These are phyloP conservation scores for Oreohelix idahoensis DNA, from an alignment of 1,140 invertebrate species.

Conservation along the genomic window DNA sequence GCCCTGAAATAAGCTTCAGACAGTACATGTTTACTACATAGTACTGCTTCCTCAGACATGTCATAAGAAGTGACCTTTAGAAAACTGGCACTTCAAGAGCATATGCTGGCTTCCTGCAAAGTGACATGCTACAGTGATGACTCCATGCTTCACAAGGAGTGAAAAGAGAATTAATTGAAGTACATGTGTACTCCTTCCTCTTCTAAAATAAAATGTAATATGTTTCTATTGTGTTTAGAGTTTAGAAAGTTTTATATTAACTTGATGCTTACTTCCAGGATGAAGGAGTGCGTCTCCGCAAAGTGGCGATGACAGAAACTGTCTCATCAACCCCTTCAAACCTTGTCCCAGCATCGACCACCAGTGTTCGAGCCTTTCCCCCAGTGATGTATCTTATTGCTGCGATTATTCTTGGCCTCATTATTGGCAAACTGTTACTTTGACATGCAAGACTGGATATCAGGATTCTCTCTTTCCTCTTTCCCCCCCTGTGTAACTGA, in stretches of 20 bases:
- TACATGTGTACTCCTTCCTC: no score
- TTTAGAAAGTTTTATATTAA: neutral
- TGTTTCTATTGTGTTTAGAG: no score
- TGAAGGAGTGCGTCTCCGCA: conserved; percentile 75
- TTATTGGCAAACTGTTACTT: conserved; percentile 75
- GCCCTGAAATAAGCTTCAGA: no score
- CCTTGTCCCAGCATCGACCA: conserved; percentile 52
- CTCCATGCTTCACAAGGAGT: no score
- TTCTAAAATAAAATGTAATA: no score
- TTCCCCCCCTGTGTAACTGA: neutral
- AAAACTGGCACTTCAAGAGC: no score
- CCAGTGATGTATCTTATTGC: conserved; percentile 72
- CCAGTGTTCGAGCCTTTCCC: conserved; percentile 55
- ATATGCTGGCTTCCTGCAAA: no score
- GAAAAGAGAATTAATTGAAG: no score
- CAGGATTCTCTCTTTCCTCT: conserved; percentile 8
- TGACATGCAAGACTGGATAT: conserved; percentile 47
- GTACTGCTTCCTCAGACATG: no score
- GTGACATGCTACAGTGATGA: no score
- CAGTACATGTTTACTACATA: no score
- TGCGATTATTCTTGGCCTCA: conserved; percentile 73
- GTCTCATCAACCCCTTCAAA: conserved; percentile 71
- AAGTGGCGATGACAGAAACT: conserved; percentile 78
- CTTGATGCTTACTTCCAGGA: conserved; percentile 61
- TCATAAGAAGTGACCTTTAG: no score